Evolutionary conservation across 2,113 vertebrate genomes (phyloP).

Genomic region (Tinamus guttatus): DNA sequence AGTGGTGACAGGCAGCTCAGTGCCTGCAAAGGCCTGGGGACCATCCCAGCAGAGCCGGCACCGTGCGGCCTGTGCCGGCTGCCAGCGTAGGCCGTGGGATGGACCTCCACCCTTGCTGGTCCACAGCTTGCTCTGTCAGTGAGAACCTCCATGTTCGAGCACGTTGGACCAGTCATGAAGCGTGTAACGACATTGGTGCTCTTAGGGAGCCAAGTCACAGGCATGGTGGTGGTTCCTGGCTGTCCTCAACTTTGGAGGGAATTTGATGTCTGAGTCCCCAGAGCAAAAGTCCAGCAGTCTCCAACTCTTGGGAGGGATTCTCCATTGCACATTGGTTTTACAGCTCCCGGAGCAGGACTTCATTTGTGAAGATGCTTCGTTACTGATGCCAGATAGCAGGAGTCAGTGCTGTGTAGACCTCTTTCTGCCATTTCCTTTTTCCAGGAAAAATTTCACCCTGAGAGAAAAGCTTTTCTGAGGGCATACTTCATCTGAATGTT

Average conservation of each 20-base stretch:
- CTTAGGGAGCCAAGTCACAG: neutral
- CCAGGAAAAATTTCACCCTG: neutral
- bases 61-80: too few relatives aligned
- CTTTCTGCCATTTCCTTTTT: neutral
- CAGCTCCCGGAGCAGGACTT: neutral
- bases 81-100: neutral
- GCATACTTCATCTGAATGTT: neutral
- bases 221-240: neutral
- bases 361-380: rapidly evolving
- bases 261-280: neutral
- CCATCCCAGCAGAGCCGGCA: too few relatives aligned
- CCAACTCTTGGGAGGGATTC: neutral
- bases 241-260: rapidly evolving
- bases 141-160: neutral
- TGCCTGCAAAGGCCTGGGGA: neutral
- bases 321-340: rapidly evolving
- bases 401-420: rapidly evolving
- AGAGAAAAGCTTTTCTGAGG: neutral
- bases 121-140: neutral
- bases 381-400: neutral
- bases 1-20: neutral
- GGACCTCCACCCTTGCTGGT: neutral
- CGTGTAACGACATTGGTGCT: neutral
- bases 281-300: neutral
- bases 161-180: neutral